Evolutionary conservation across 2,797 vertebrate species (phyloP).

Genomic region (Siniperca undulata): DNA sequence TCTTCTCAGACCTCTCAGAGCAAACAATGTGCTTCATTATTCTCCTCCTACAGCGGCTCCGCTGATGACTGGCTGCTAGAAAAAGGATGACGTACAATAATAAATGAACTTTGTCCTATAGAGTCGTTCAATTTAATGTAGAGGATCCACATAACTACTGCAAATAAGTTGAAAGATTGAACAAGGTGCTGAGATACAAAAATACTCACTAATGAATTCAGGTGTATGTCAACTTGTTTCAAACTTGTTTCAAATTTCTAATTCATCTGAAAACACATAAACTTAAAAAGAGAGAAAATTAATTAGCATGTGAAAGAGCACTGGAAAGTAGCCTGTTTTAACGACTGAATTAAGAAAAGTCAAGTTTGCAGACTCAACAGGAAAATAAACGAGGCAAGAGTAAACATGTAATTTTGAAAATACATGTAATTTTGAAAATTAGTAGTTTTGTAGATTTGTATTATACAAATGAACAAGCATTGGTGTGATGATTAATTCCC

Average conservation of each 20-base stretch:
- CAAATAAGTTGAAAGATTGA: not conserved
- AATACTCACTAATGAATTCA: constrained; percentile 15
- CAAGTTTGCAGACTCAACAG: not conserved
- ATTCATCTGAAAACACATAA: constrained; percentile 8
- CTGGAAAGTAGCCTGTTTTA: not conserved
- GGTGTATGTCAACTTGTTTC: constrained; percentile 1
- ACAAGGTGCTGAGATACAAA: not conserved
- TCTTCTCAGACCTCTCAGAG: constrained; percentile 62
- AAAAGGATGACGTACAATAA: constrained; percentile 9
- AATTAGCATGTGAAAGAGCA: constrained; percentile 11
- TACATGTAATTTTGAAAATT: not conserved
- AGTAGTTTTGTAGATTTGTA: not conserved
- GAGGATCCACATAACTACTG: not conserved
- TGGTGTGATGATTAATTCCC: constrained; percentile 8
- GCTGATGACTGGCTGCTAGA: constrained; percentile 32
- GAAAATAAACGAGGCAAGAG: not conserved
- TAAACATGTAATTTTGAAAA: constrained; percentile 14
- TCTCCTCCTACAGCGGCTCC: constrained; percentile 41
- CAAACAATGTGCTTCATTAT: constrained; percentile 75
- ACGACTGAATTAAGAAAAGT: not conserved
- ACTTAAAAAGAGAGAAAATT: not conserved
- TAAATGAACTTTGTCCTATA: constrained; percentile 25
- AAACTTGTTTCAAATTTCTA: not conserved
- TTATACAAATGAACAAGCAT: not conserved
- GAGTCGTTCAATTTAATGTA: not conserved